Evolutionary conservation across 2,888 invertebrate species (phyloP), one percentile per base, ranked within the genome.

Genomic region (Onchidella celtica): DNA sequence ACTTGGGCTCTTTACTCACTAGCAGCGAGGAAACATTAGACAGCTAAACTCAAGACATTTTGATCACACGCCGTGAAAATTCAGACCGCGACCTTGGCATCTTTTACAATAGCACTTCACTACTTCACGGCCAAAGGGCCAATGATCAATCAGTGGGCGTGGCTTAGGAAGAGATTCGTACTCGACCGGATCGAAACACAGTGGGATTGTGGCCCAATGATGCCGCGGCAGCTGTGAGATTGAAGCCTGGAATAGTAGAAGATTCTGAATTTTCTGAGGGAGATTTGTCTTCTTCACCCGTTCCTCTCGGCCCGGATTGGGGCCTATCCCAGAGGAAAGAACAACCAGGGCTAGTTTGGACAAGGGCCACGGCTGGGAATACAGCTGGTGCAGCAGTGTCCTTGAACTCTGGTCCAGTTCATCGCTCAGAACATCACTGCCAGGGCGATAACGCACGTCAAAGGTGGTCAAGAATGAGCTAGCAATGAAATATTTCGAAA

Each of bases 71-170:
- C 36, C 73, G 11, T 73, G 73, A 36, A 73, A 73, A 32, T 73
- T 73, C 36, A 73, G 36, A 0, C 73, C 73, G 4, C 73, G 36
- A 1, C 73, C 73, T 38, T 73, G 73, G 36, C 73, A 73, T 61
- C 61, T 73, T 24, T 73, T 73, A 24, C 73, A 73, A 57, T 73
- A 73, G 57, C 73, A 73, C 27, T 73, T 73, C 59, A 73, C 73
- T 4, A 73, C 34, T 61, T 73, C 73, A 9, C 59, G 59, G 17
- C 73, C 73, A 38, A 73, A 38, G 3, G 73, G 73, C 73, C 73
- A 73, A 34, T 73, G 57, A 2, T 36, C 14, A 3, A 73, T 57
- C 38, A 73, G n/a, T 0, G 73, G 73, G 21, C 73, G 59, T 2
- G 73, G 73, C 34, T 61, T 73, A 4, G 73, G 73, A 0, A 61